Base-by-base conservation (phyloP, 2,888 invertebrate genomes). In the Aleiodes testaceus region DNA sequence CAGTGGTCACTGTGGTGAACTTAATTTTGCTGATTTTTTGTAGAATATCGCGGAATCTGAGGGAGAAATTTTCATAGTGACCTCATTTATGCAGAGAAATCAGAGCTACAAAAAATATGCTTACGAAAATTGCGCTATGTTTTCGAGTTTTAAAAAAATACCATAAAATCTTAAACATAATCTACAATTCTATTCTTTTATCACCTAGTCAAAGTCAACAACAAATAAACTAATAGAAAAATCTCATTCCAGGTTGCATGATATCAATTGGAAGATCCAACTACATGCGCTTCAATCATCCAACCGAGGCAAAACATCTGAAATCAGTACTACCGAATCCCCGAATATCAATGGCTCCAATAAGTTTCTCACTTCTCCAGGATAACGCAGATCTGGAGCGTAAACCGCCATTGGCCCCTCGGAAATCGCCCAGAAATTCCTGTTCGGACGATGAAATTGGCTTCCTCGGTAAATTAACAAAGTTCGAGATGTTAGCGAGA, bases 231-330 rank as follows among this genome's bases (percentile, higher is more conserved):
- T 59, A 20, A 66, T n/a, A n/a, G n/a, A 66, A 65, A 66, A 66
- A 65, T 69, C 52, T 70, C 59, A 72, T 88, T 89, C 1, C 90
- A 95, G 95, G 95, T 82, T 95, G 95, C 84, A 97, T 96, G 95
- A 89, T 97, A 76, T 96, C 95, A 66, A 93, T 97, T 79, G 97
- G 97, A 30, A 92, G 96, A 64, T 95, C 97, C 66, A 96, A 95
- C 88, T 96, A 95, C 88, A 92, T 97, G 87, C 93, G 97, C 50
- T 97, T 96, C 90, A 97, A 97, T 88, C 95, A 97, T 87, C 97
- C 97, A 0, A 94, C 94, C 66, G 96, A 97, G 85, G 96, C 96
- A 3, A 92, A 93, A 86, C 90, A 95, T 80, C 94, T 96, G 91
- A 95, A 95, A 87, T 94, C 95, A 0, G 93, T 94, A 4, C 89